Evolutionary conservation across 2,113 vertebrate genomes (phyloP).

Genomic region (Smithornis capensis): DNA sequence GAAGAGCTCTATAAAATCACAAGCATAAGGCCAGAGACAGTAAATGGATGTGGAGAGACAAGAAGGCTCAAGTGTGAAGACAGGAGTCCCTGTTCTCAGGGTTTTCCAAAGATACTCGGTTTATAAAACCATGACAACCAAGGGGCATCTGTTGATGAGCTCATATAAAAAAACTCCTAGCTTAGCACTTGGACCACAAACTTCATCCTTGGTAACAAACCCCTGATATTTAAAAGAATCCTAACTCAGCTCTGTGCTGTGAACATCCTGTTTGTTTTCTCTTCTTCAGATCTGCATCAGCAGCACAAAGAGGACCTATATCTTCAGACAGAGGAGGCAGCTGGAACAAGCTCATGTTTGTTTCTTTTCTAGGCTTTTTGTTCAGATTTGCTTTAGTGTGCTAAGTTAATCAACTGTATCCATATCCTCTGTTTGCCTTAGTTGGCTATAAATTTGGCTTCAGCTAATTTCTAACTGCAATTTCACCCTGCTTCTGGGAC

Average conservation of each 20-base stretch:
- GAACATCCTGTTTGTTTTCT: constrained; percentile 64
- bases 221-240: constrained; percentile 23
- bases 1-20: not conserved
- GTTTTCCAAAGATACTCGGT: not conserved
- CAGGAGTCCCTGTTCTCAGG: not conserved
- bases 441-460: not conserved
- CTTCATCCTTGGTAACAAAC: not conserved
- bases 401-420: constrained; percentile 14
- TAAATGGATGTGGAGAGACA: not conserved
- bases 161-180: not conserved
- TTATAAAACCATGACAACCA: not conserved
- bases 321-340: constrained; percentile 41
- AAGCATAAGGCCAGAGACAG: not conserved
- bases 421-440: not conserved
- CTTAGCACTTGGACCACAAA: not conserved
- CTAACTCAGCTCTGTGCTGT: constrained; percentile 45
- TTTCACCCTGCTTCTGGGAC: not conserved
- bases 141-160: not conserved
- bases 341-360: constrained; percentile 44
- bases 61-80: not conserved
- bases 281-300: constrained; percentile 54
- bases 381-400: constrained; percentile 12
- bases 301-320: constrained; percentile 56
- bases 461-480: not conserved
- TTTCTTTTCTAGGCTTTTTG: constrained; percentile 41